Evolutionary conservation across 2,888 invertebrate species (phyloP).

Genomic region (Chalcis sispes): DNA sequence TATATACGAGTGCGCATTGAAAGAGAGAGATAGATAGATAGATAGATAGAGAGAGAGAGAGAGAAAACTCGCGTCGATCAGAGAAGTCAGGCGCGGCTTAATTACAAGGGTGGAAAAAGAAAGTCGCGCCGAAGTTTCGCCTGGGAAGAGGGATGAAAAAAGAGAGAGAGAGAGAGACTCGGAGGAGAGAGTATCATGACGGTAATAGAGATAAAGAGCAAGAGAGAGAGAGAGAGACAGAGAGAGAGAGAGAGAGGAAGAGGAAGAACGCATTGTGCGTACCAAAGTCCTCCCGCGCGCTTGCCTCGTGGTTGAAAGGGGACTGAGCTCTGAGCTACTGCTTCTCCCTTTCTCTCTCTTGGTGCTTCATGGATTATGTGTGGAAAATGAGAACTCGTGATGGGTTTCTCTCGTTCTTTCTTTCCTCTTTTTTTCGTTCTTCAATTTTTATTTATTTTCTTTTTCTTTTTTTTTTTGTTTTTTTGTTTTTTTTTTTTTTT

Average conservation of each 20-base stretch:
- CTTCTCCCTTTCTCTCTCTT: neutral
- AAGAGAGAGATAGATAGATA: too few relatives aligned
- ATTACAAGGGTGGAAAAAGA: conserved; percentile 20
- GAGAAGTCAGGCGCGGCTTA: conserved; percentile 18
- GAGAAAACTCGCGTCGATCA: conserved; percentile 18
- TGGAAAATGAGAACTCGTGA: neutral
- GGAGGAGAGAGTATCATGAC: neutral
- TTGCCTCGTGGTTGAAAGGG: neutral
- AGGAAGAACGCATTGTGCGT: too few relatives aligned
- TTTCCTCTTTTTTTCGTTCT: neutral
- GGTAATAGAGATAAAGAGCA: too few relatives aligned
- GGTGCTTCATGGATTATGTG: neutral
- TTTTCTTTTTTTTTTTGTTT: neutral
- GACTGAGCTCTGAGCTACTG: neutral
- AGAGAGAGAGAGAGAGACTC: neutral
- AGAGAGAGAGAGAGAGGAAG: neutral
- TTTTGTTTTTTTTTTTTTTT: too few relatives aligned
- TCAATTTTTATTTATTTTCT: too few relatives aligned
- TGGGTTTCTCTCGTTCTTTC: neutral
- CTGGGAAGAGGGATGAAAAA: neutral
- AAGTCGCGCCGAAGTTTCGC: neutral
- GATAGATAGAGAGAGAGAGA: too few relatives aligned
- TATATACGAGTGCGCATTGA: neutral
- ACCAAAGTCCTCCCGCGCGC: neutral
- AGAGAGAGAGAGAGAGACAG: neutral